phyloP scores from a whole-genome alignment of 2,888 invertebrate species.

The Protophormia terraenovae region DNA sequence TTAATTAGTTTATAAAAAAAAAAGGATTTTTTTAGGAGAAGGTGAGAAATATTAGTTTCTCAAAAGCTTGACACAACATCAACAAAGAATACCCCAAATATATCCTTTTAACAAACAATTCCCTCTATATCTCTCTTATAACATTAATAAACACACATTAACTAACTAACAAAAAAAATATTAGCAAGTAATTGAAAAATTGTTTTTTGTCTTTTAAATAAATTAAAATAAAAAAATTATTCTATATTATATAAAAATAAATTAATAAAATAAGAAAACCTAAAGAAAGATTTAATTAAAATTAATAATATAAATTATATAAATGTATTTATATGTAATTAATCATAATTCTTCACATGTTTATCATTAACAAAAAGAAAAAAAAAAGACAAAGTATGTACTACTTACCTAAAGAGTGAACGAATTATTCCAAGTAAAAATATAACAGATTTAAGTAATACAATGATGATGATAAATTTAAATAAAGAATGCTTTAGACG shows the following conservation, averaged over 20 bases:
- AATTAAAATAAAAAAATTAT: constrained; percentile 47
- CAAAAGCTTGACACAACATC: constrained; percentile 35
- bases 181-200: constrained; percentile 54
- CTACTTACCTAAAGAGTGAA: constrained; percentile 63
- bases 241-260: constrained; percentile 59
- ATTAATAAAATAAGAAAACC: constrained; percentile 41
- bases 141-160: constrained; percentile 42
- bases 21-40: not conserved
- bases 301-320: constrained; percentile 60
- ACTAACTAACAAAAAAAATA: constrained; percentile 43
- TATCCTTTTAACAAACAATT: constrained; percentile 27
- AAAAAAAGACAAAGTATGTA: constrained; percentile 5
- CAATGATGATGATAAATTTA: constrained; percentile 53
- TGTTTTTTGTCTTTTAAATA: constrained; percentile 66
- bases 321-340: constrained; percentile 59
- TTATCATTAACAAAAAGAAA: constrained; percentile 35
- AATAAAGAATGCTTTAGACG: constrained; percentile 67
- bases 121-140: constrained; percentile 51
- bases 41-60: constrained; percentile 16
- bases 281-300: constrained; percentile 26
- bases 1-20: not conserved
- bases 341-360: constrained; percentile 52
- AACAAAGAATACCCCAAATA: constrained; percentile 17
- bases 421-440: constrained; percentile 50
- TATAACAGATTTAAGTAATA: constrained; percentile 39